A percentile compares a stretch with the other conserved stretches of the same genome.
Evolutionary conservation across 1,140 invertebrate genomes (phyloP).

Genomic region (Drosophila tropicalis): DNA sequence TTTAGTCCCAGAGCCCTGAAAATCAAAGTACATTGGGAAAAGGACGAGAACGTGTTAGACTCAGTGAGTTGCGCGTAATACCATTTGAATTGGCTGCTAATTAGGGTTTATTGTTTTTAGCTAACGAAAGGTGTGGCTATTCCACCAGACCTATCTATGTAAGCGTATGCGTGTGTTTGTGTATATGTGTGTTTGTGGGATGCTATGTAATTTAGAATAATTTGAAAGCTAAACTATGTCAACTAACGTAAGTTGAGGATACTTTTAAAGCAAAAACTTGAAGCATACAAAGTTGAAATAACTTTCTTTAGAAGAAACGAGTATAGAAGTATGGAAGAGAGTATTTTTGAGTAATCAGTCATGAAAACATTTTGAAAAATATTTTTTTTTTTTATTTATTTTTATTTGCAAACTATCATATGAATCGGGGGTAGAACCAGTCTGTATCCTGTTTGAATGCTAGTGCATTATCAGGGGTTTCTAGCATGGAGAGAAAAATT

Average conservation of each 20-base stretch:
- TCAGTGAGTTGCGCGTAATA: conserved; percentile 30
- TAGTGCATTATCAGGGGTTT: too few relatives aligned
- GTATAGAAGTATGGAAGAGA: too few relatives aligned
- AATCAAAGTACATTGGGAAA: conserved; percentile 47
- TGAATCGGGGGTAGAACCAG: too few relatives aligned
- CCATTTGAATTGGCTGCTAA: conserved; percentile 59
- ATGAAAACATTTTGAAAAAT: too few relatives aligned
- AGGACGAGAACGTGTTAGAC: conserved; percentile 13
- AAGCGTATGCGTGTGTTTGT: conserved; percentile 3
- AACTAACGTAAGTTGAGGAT: neutral
- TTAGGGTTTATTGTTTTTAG: conserved; percentile 69
- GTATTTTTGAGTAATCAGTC: too few relatives aligned
- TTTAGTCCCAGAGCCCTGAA: conserved; percentile 15
- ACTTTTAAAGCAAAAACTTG: too few relatives aligned
- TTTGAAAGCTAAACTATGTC: neutral
- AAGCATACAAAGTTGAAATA: too few relatives aligned
- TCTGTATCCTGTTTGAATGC: too few relatives aligned
- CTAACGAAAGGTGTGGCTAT: conserved; percentile 36
- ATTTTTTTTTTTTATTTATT: too few relatives aligned
- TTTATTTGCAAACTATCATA: too few relatives aligned
- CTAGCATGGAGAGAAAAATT: too few relatives aligned
- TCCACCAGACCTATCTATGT: neutral
- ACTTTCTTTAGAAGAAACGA: too few relatives aligned
- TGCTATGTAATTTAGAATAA: conserved; percentile 4
- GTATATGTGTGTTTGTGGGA: neutral